Evolutionary conservation across 2,113 vertebrate genomes (phyloP).

Genomic region (Protobothrops mucrosquamatus): DNA sequence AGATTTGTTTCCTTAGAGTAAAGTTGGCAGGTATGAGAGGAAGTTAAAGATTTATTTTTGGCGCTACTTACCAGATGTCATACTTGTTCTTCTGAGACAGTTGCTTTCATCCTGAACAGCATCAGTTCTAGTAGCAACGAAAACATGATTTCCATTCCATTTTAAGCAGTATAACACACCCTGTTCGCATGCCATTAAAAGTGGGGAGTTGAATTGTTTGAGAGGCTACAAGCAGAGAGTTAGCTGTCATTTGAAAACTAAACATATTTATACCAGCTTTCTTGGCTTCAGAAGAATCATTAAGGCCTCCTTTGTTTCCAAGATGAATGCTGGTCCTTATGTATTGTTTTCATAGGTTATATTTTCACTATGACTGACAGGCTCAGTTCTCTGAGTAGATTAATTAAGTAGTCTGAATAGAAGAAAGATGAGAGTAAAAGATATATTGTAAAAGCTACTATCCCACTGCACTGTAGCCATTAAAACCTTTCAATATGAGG

Average conservation of each 20-base stretch:
- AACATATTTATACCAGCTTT: slow-evolving; percentile 37
- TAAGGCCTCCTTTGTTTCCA: slow-evolving; percentile 15
- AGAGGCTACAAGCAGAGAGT: slow-evolving; percentile 52
- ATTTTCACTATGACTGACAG: neutral
- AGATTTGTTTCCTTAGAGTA: slow-evolving; percentile 57
- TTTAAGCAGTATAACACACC: slow-evolving; percentile 49
- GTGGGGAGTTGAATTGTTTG: slow-evolving; percentile 42
- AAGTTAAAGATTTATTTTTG: slow-evolving; percentile 70
- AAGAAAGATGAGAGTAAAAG: neutral
- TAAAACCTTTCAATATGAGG: neutral
- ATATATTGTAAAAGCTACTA: neutral
- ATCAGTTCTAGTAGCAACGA: slow-evolving; percentile 55
- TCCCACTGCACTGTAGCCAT: neutral
- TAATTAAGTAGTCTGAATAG: neutral
- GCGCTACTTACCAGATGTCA: slow-evolving; percentile 64
- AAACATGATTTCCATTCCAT: slow-evolving; percentile 58
- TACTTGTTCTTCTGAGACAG: slow-evolving; percentile 63
- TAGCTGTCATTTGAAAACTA: slow-evolving; percentile 33
- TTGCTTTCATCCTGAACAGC: slow-evolving; percentile 64
- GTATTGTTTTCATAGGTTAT: neutral
- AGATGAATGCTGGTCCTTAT: neutral
- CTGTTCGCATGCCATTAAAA: slow-evolving; percentile 53
- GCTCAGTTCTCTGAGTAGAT: neutral
- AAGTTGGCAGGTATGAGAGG: slow-evolving; percentile 62
- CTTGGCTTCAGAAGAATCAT: slow-evolving; percentile 19